Conservation (phyloP, 2,888 invertebrate species). For the Morinoia aosen region DNA sequence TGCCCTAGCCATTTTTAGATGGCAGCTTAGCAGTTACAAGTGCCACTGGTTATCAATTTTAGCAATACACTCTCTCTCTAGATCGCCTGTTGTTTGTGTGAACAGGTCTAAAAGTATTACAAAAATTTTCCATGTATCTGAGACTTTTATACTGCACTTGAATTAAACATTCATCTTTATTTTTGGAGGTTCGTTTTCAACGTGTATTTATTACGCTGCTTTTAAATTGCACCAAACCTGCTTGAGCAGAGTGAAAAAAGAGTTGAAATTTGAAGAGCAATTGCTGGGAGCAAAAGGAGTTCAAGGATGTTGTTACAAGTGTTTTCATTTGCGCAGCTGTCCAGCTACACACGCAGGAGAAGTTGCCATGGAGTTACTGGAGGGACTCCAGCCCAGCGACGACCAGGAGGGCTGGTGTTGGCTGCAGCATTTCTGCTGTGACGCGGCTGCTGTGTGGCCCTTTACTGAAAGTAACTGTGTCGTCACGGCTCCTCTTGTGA, state of each 20-base stretch:
- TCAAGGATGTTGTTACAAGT: neutral
- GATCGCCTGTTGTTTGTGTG: neutral
- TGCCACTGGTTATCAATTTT: neutral
- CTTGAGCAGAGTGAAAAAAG: neutral
- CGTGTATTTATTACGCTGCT: neutral
- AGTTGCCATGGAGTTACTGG: neutral
- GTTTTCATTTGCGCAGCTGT: neutral
- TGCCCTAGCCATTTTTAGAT: no score
- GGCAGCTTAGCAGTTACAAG: neutral
- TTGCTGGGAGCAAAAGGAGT: neutral
- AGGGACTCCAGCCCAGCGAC: neutral
- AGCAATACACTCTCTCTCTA: neutral
- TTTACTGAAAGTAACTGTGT: neutral
- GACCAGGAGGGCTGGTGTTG: neutral
- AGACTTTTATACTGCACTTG: neutral
- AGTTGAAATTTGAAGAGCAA: neutral
- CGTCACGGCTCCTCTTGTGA: neutral
- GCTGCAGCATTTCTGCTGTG: neutral
- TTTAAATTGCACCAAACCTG: neutral
- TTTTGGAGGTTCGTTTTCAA: neutral
- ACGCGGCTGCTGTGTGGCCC: slow-evolving; percentile 7
- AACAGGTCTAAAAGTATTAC: neutral
- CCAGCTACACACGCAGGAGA: neutral
- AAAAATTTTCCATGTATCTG: neutral
- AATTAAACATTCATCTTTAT: neutral